Evolutionary conservation across 2,888 invertebrate species (phyloP), one percentile per base, ranked within the genome.

Genomic region (Drosophila aldrichi): DNA sequence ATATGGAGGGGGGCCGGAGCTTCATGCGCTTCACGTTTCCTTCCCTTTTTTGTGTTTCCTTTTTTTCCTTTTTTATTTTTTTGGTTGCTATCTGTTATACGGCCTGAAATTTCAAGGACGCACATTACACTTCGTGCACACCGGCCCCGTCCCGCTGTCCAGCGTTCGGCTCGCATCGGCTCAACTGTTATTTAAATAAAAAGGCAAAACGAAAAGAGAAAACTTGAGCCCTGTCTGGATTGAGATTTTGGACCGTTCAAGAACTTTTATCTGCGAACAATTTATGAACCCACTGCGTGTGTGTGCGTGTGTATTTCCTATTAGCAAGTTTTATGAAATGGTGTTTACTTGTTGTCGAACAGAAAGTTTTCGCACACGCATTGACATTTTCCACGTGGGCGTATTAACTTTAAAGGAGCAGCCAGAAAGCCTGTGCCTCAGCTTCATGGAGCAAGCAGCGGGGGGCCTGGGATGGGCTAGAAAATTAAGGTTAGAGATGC

Each of bases 41-140:
- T 78, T 49, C 48, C 18, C 10, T 62, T 58, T 25, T 32, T 32
- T 32, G 32, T 32, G 32, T 9, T 32, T 8, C 32, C 32, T 32
- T 32, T 32, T 32, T 29, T 29, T 29, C 8, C 8, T 57, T 6
- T 65, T 63, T 32, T n/a, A n/a, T 66, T 63, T 41, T 51, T 66
- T 52, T 51, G 34, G n/a, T 36, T 41, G 62, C 64, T 81, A 80
- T 85, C 78, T 81, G 73, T 85, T 88, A 65, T 81, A 66, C 70
- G 74, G 79, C 64, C 61, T 73, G 61, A 68, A 60, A 68, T 87
- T 85, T 85, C 85, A 89, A 83, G 83, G 83, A 88, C 83, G 86
- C 86, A 71, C 86, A 86, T 86, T 80, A 82, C 70, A 86, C 81
- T 77, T 83, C 81, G 88, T 85, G 86, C 64, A 66, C 75, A 65